Conservation (phyloP, 2,113 vertebrate genomes). For the Aphelocoma coerulescens region DNA sequence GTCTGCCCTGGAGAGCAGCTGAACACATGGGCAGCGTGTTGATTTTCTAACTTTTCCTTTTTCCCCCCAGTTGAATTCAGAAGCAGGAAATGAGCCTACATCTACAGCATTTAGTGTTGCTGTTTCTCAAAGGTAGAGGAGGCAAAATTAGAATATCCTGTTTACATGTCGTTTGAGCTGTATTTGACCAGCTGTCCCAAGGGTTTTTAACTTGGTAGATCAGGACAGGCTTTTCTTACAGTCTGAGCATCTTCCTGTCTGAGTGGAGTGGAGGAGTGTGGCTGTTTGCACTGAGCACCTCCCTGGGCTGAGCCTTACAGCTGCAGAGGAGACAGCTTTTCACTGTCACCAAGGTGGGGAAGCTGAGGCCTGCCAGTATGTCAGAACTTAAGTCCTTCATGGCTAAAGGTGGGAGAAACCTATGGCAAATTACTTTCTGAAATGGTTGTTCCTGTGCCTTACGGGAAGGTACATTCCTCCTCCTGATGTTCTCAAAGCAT, state of each 20-base stretch:
- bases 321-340: not conserved
- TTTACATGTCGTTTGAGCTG: not conserved
- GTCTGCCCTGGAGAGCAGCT: not conserved
- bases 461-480: not conserved
- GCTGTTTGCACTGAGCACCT: not conserved
- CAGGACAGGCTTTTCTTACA: not conserved
- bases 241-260: not conserved
- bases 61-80: not conserved
- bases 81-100: not conserved
- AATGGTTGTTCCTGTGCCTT: not conserved
- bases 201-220: not conserved
- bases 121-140: not conserved
- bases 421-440: not conserved
- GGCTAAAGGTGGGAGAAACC: not conserved
- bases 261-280: not conserved
- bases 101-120: not conserved
- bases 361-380: not conserved
- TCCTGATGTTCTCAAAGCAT: not conserved
- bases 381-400: not conserved
- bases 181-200: conserved; percentile 1
- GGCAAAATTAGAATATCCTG: conserved; percentile 48
- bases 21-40: rapidly evolving
- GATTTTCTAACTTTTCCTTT: not conserved
- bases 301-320: not conserved
- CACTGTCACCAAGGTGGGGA: not conserved